Percentiles rank a stretch among this genome's conserved stretches.
phyloP scores from a whole-genome alignment of 2,113 vertebrate species.

The rat (Rattus norvegicus) region DNA sequence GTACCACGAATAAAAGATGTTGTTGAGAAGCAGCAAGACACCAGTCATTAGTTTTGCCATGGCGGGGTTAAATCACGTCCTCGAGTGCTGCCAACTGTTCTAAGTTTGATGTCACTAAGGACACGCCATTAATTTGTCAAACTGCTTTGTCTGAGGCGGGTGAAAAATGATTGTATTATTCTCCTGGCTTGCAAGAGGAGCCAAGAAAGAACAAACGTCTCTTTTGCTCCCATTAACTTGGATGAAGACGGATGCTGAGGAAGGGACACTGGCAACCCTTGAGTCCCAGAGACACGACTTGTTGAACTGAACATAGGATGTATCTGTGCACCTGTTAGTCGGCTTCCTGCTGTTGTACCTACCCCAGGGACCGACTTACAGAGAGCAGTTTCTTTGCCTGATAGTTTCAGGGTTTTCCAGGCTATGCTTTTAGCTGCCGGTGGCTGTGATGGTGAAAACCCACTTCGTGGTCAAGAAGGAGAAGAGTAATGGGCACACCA shows the following conservation, averaged over 20 bases:
- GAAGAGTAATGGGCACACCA: neutral
- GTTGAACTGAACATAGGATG: neutral
- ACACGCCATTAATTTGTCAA: constrained; percentile 27
- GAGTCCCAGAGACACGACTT: neutral
- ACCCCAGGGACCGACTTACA: neutral
- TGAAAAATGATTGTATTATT: neutral
- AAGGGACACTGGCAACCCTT: neutral
- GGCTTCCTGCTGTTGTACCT: neutral
- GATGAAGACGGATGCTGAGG: neutral
- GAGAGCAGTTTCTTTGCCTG: neutral
- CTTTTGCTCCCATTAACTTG: neutral
- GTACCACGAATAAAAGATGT: neutral
- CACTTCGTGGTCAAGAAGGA: neutral
- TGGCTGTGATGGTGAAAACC: too few species aligned
- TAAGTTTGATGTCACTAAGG: neutral
- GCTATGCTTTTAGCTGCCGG: neutral
- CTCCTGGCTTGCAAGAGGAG: neutral
- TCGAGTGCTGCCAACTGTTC: neutral
- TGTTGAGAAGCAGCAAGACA: neutral
- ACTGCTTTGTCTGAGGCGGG: constrained; percentile 15
- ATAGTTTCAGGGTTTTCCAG: neutral
- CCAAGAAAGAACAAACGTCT: neutral
- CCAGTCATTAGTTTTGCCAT: neutral
- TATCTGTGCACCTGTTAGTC: neutral
- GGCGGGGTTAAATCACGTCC: neutral